These are phyloP conservation scores for Philotrypesis tridentata DNA, from an alignment of 1,140 invertebrate species.

Conservation along the genomic window DNA sequence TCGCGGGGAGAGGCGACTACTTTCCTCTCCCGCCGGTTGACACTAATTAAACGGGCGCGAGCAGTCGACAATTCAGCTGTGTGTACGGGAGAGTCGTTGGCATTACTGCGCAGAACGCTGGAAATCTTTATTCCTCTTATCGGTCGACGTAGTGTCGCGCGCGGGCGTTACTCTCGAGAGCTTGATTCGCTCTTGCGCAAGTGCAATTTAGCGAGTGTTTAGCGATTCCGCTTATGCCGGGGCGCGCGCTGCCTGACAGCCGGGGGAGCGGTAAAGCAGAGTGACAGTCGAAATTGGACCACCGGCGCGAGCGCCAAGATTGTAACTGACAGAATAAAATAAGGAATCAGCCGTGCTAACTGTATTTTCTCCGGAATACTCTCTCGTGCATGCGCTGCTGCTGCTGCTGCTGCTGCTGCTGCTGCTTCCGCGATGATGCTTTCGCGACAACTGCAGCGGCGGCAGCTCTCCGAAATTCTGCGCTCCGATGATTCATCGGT, in stretches of 20 bases:
- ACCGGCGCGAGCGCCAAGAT: background rate
- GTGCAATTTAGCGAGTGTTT: background rate
- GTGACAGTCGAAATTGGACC: constrained; percentile 16
- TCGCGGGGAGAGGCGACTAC: constrained; percentile 17
- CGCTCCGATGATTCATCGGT: no score
- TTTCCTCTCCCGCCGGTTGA: background rate
- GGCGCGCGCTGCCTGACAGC: background rate
- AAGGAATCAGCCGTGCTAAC: background rate
- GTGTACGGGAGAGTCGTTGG: background rate
- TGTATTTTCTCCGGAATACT: background rate
- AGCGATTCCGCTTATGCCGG: background rate
- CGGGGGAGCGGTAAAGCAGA: background rate
- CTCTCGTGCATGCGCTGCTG: no score
- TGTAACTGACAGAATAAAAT: background rate
- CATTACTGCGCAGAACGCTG: background rate
- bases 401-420: background rate
- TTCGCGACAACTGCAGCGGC: no score
- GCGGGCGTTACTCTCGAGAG: no score
- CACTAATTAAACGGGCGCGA: constrained; percentile 29
- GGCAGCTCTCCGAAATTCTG: background rate
- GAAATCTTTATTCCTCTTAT: constrained; percentile 32
- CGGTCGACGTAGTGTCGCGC: background rate
- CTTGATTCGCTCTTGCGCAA: background rate
- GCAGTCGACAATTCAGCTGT: no score
- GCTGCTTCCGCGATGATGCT: no score